Base-by-base conservation (phyloP, 2,797 vertebrate species). In the Hypotaenidia okinawae region DNA sequence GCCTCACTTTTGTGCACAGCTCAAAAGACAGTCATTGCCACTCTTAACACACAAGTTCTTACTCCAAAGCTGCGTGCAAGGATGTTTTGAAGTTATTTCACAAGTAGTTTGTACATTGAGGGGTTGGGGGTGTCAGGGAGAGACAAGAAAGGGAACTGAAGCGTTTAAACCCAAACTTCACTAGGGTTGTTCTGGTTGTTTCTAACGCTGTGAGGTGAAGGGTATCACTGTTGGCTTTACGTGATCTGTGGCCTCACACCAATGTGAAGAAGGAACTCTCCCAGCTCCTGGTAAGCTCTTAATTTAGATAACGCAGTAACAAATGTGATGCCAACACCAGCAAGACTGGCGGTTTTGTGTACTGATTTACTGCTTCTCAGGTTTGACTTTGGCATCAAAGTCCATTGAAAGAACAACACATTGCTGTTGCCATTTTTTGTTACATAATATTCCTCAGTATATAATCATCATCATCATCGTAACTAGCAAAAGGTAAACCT, bases 311-410 rank as follows among this genome's bases (percentile, higher is more conserved):
- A 55, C 28, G 43, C 39, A 72, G 3, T n/a, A 58, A 82, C 57
- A 64, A 54, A 39, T 37, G 23, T 21, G 49, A 33, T 41, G 25
- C 52, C 67, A 67, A 47, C 28, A 28, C 18, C n/a, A 77, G 47
- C 22, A 45, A 88, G 9, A 30, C 15, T 51, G 21, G 25, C 19
- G 16, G 15, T 33, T 94, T 55, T 22, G 19, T 63, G 19, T n/a
- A 19, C 13, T 78, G 58, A 78, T 70, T 66, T 86, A 41, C 74
- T 86, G 66, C 27, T 79, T 89, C 63, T 93, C 35, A 32, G 43
- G 22, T 80, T 66, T 81, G 45, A 69, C 55, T 74, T 96, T 17
- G 52, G 1, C 6, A 11, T 59, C 10, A 25, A 55, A 82, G 21
- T 61, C 25, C 21, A 43, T 27, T 59, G 54, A 68, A 90, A 92